phyloP scores from a whole-genome alignment of 2,797 vertebrate species.

The Alauda arvensis region DNA sequence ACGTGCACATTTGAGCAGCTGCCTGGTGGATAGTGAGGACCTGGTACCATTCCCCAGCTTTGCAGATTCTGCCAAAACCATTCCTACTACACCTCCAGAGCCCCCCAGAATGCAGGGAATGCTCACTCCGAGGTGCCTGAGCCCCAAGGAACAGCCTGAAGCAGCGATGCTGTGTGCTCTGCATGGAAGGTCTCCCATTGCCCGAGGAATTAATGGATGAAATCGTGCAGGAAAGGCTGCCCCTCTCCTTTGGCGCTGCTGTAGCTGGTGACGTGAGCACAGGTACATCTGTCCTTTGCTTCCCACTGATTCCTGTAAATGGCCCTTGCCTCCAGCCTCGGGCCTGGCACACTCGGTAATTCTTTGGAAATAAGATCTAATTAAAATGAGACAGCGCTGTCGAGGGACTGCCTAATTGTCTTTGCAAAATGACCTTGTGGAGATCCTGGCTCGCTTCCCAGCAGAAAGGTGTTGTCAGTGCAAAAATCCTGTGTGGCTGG shows the following conservation, averaged over 20 bases:
- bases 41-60: not conserved
- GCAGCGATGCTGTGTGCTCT: not conserved
- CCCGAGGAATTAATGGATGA: not conserved
- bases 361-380: slow-evolving; percentile 48
- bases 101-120: accelerated
- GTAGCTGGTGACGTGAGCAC: not conserved
- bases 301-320: not conserved
- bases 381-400: slow-evolving; percentile 40
- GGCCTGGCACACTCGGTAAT: not conserved
- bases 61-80: not conserved
- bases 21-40: accelerated
- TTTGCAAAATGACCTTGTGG: slow-evolving; percentile 51
- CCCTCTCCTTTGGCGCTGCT: not conserved
- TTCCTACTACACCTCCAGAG: accelerated
- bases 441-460: not conserved
- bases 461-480: slow-evolving; percentile 42
- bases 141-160: not conserved
- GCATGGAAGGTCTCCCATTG: accelerated
- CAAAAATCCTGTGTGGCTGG: not conserved
- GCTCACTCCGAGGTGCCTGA: accelerated
- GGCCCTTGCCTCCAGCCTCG: slow-evolving; percentile 2
- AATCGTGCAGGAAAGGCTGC: not conserved
- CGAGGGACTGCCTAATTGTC: slow-evolving; percentile 39
- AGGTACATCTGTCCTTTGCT: not conserved
- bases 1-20: accelerated